Conservation (phyloP, 1,140 invertebrate genomes). For the Holcopasites calliopsidis region DNA sequence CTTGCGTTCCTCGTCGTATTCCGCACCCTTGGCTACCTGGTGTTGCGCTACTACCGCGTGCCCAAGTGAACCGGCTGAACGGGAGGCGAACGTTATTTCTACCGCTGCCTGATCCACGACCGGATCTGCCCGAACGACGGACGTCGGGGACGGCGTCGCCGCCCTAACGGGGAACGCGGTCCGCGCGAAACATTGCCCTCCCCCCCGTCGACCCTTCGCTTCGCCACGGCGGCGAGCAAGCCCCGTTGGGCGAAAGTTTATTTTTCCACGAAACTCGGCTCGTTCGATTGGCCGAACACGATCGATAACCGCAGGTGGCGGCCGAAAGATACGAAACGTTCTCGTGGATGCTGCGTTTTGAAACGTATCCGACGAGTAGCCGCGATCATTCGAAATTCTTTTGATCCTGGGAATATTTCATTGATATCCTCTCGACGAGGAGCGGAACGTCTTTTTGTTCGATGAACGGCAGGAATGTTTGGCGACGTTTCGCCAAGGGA, state of each 20-base stretch:
- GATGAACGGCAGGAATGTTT: too few species aligned
- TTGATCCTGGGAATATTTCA: too few species aligned
- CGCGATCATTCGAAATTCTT: too few species aligned
- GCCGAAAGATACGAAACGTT: slow-evolving; percentile 1
- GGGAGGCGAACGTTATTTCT: slow-evolving; percentile 17
- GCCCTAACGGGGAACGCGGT: background rate
- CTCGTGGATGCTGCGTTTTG: too few species aligned
- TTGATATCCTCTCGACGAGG: too few species aligned
- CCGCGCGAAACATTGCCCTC: background rate
- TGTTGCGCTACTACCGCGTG: slow-evolving; percentile 86
- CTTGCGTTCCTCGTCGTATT: slow-evolving; percentile 87
- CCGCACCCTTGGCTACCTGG: slow-evolving; percentile 87
- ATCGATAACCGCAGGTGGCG: background rate
- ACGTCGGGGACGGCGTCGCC: slow-evolving; percentile 13
- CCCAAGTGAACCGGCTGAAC: slow-evolving; percentile 79
- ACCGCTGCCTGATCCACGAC: slow-evolving; percentile 2
- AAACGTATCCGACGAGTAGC: too few species aligned
- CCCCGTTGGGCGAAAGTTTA: slow-evolving; percentile 41
- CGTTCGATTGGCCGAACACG: background rate
- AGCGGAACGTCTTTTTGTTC: too few species aligned
- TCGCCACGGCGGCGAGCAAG: too few species aligned
- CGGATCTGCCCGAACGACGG: slow-evolving; percentile 16
- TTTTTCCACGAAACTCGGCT: slow-evolving; percentile 34
- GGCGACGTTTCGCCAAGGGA: too few species aligned
- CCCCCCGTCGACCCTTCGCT: slow-evolving; percentile 31